Percentiles rank a stretch among this genome's conserved stretches.
Evolutionary conservation across 2,113 vertebrate genomes (phyloP).

Genomic region (Heteronetta atricapilla): DNA sequence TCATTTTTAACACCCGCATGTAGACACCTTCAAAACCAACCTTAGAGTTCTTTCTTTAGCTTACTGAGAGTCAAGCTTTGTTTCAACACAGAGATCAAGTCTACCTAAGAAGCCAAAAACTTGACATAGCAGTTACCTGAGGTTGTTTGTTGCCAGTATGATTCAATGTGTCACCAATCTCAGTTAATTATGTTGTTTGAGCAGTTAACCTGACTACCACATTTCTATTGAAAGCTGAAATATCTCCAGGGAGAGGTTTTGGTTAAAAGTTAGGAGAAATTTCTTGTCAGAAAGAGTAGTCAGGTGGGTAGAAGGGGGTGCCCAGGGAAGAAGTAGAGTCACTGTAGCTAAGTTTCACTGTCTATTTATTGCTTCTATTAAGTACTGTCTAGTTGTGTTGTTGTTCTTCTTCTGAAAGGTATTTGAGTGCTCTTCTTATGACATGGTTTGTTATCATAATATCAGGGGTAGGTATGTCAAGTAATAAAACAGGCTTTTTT

Average conservation of each 20-base stretch:
- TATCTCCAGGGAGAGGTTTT: not conserved
- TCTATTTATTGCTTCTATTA: not conserved
- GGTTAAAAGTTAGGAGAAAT: not conserved
- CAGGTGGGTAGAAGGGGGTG: too few species aligned
- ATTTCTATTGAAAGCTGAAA: not conserved
- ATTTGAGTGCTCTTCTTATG: not conserved
- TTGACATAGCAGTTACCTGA: not conserved
- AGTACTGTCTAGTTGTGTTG: not conserved
- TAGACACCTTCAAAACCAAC: rapidly evolving
- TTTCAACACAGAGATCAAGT: not conserved
- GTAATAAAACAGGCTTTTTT: not conserved
- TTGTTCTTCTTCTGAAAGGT: not conserved
- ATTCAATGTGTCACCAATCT: not conserved
- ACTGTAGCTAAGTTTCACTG: not conserved
- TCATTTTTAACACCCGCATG: not conserved
- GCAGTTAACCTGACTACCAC: not conserved
- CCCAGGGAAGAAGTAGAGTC: too few species aligned
- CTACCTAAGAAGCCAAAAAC: not conserved
- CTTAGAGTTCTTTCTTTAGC: not conserved
- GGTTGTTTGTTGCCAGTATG: rapidly evolving
- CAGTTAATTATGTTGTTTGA: not conserved
- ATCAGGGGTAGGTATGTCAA: not conserved
- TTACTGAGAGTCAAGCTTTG: not conserved
- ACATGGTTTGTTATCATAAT: not conserved
- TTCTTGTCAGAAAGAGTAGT: too few species aligned